These are phyloP conservation scores for human (Homo sapiens) DNA, from an alignment of 2,113 vertebrate species.

Conservation along the genomic window GRCh38 chr2:112712501-112713000, in stretches of 20 bases:
- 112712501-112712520: no score
- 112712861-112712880: background rate
- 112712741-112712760: background rate
- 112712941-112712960: background rate
- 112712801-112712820: background rate
- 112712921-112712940: rapidly evolving
- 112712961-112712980: background rate
- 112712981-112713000: background rate
- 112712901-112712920: background rate
- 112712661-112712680: no score
- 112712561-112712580: background rate
- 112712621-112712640: background rate
- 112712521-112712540: background rate
- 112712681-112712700: background rate
- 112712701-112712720: background rate
- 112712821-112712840: background rate
- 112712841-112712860: background rate
- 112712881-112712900: background rate
- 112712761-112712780: background rate
- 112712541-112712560: background rate
- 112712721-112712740: background rate
- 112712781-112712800: background rate
- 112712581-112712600: background rate
- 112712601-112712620: background rate
- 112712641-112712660: background rate